Conservation (phyloP, 2,888 invertebrate genomes). For the Leptinotarsa haldemani region DNA sequence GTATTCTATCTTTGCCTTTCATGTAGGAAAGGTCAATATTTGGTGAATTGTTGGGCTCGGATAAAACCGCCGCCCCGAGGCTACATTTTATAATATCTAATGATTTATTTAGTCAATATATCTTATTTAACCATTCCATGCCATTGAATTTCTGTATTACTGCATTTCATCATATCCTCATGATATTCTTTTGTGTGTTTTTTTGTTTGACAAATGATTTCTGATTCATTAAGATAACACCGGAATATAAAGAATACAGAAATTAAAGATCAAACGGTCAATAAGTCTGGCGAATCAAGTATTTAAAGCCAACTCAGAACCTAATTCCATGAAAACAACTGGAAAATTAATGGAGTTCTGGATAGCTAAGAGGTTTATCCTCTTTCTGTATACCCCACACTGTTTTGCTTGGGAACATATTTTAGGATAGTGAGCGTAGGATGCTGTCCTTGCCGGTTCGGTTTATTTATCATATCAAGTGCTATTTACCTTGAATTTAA, state of each 20-base stretch:
- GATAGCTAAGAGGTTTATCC: conserved; percentile 11
- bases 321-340: neutral
- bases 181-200: too few relatives aligned
- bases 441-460: neutral
- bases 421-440: neutral
- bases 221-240: neutral
- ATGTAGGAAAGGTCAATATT: too few relatives aligned
- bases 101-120: too few relatives aligned
- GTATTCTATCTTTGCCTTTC: too few relatives aligned
- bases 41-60: too few relatives aligned
- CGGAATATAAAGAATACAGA: neutral
- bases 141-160: too few relatives aligned
- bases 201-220: neutral
- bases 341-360: neutral
- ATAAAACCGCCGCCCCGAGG: too few relatives aligned
- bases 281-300: neutral
- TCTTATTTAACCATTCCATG: too few relatives aligned
- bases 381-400: conserved; percentile 1
- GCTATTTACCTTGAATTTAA: neutral
- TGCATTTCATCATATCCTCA: too few relatives aligned
- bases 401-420: conserved; percentile 13
- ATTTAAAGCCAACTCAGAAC: neutral
- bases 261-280: neutral
- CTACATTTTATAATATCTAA: too few relatives aligned
- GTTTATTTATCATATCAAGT: conserved; percentile 19